Evolutionary conservation across 2,888 invertebrate species (phyloP), one percentile per base, ranked within the genome.

Genomic region (Dromius quadrimaculatus): DNA sequence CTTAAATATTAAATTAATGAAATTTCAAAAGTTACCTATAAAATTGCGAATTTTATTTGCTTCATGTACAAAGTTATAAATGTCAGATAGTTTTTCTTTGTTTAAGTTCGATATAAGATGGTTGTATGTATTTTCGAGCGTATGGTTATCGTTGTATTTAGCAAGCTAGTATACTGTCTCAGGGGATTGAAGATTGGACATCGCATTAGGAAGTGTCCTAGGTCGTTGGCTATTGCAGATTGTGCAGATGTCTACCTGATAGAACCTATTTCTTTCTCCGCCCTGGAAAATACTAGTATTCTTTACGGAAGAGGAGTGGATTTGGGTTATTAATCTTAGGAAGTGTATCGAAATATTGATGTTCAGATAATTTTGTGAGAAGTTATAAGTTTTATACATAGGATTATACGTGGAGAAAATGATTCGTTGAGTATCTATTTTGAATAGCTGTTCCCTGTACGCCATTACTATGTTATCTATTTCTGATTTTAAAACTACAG

Each of bases 41-140:
- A 45, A 45, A 20, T 45, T 45, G 17, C 43, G 6, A 5, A 45
- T 45, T 17, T 17, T 43, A 43, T 17, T 17, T 43, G 43, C 13
- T 6, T 15, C 15, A 17, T 43, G 13, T 1, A 43, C 43, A 43
- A 15, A 43, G 17, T 43, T 15, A 19, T 13, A 43, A 15, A 43
- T 11, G 19, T 43, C 43, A 9, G 5, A 45, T 19, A 1, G 19
- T 17, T 45, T 19, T n/a, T n/a, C n/a, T n/a, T n/a, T n/a, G n/a
- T n/a, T n/a, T n/a, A n/a, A n/a, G n/a, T n/a, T n/a, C n/a, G n/a
- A n/a, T n/a, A n/a, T n/a, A n/a, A n/a, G n/a, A n/a, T n/a, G n/a
- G n/a, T n/a, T n/a, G n/a, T n/a, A n/a, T n/a, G n/a, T n/a, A n/a
- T n/a, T n/a, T n/a, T n/a, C n/a, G n/a, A n/a, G n/a, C n/a, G n/a